phyloP scores from a whole-genome alignment of 2,888 invertebrate genomes.

The Cephus nigrinus region DNA sequence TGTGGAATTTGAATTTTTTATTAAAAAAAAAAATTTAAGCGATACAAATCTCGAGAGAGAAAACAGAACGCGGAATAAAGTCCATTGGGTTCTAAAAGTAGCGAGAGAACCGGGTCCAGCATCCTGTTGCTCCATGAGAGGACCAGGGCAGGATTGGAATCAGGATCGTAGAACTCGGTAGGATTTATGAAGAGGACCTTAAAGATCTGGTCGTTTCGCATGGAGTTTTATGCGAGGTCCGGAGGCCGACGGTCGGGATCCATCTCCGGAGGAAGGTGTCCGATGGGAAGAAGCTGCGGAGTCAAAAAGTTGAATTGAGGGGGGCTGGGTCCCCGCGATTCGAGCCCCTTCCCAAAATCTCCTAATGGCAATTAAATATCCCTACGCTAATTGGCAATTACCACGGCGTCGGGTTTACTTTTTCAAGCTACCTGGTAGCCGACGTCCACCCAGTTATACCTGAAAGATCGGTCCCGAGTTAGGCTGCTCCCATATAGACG shows the following conservation, averaged over 20 bases:
- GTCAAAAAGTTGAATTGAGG: neutral
- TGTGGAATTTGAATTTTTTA: no score
- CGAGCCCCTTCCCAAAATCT: neutral
- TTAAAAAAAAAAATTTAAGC: no score
- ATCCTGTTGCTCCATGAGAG: neutral
- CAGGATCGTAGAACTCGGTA: neutral
- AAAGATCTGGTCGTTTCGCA: neutral
- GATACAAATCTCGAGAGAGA: neutral
- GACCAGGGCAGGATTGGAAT: neutral
- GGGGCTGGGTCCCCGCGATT: neutral
- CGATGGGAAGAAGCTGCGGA: neutral
- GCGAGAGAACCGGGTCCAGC: neutral
- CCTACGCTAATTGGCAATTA: slow-evolving; percentile 65
- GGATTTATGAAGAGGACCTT: neutral
- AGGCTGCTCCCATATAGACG: neutral
- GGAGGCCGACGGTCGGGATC: neutral
- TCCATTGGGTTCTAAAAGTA: neutral
- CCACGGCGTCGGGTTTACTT: slow-evolving; percentile 51
- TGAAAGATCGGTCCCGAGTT: neutral
- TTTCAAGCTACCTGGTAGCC: slow-evolving; percentile 43
- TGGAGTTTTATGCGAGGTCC: neutral
- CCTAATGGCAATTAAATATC: slow-evolving; percentile 65
- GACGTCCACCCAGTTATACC: slow-evolving; percentile 2
- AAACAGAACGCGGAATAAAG: neutral
- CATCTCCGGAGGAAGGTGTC: neutral